A percentile compares a stretch with the other conserved stretches of the same genome.
phyloP scores from a whole-genome alignment of 2,888 invertebrate species.

The Apodemia duryi region DNA sequence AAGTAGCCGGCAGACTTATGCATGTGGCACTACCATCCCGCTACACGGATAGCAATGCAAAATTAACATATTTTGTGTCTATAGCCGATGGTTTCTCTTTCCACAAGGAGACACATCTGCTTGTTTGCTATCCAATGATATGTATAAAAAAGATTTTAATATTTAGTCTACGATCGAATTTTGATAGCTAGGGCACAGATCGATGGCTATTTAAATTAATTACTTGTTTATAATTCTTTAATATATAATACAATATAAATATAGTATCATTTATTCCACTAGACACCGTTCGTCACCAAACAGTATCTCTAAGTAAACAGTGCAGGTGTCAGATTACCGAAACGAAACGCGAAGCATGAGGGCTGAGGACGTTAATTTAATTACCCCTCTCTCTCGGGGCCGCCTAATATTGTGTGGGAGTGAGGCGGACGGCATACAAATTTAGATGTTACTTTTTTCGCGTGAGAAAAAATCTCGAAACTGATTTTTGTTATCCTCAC shows the following conservation, averaged over 20 bases:
- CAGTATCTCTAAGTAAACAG: constrained; percentile 47
- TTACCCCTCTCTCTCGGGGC: constrained; percentile 68
- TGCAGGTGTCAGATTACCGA: constrained; percentile 76
- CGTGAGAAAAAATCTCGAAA: constrained; percentile 76
- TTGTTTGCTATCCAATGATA: too few relatives aligned
- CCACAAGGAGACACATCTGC: too few relatives aligned
- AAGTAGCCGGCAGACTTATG: too few relatives aligned
- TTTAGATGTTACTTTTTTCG: constrained; percentile 72
- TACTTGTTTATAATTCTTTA: too few relatives aligned
- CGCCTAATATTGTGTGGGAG: constrained; percentile 71
- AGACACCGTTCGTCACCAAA: constrained; percentile 26
- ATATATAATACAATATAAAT: background rate
- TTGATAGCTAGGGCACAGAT: too few relatives aligned
- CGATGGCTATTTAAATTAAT: too few relatives aligned
- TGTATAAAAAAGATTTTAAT: too few relatives aligned
- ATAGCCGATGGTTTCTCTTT: too few relatives aligned
- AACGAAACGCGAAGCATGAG: constrained; percentile 51
- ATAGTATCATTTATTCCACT: background rate
- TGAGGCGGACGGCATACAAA: constrained; percentile 59
- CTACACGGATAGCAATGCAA: too few relatives aligned
- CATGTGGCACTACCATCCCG: too few relatives aligned
- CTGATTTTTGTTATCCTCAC: constrained; percentile 68
- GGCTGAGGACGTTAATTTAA: constrained; percentile 75
- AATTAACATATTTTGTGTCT: too few relatives aligned
- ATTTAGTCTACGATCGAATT: too few relatives aligned